Conservation (phyloP, 2,888 invertebrate genomes). For the Tortrix viridana region DNA sequence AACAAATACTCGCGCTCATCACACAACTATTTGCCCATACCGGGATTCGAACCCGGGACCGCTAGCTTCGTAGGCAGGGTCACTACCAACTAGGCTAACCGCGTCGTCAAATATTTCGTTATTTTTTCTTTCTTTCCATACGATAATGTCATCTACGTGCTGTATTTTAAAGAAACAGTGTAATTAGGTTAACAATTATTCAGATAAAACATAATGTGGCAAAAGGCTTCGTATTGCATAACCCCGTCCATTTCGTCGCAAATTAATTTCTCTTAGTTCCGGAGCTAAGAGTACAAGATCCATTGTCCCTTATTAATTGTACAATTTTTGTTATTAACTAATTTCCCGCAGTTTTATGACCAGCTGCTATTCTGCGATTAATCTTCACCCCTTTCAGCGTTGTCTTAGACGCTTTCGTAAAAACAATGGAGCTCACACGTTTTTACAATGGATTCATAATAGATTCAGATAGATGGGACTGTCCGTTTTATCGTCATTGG, state of each 20-base stretch:
- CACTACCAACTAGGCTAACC: too few species aligned
- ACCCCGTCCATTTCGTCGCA: slow-evolving; percentile 10
- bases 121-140: too few species aligned
- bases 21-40: too few species aligned
- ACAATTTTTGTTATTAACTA: slow-evolving; percentile 24
- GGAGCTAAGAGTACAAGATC: slow-evolving; percentile 8
- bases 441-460: neutral
- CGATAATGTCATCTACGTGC: too few species aligned
- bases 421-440: neutral
- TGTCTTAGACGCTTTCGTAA: neutral
- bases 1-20: too few species aligned
- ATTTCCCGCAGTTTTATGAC: slow-evolving; percentile 9
- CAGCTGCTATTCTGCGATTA: slow-evolving; percentile 1
- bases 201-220: neutral
- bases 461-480: too few species aligned
- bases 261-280: slow-evolving; percentile 23
- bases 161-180: too few species aligned
- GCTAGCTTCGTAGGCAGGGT: too few species aligned
- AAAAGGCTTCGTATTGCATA: neutral
- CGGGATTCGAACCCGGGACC: too few species aligned
- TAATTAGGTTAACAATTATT: neutral
- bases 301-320: slow-evolving; percentile 23
- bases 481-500: too few species aligned
- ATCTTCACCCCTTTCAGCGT: slow-evolving; percentile 1
- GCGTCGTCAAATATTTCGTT: too few species aligned